Base-by-base conservation (phyloP, 1,140 invertebrate genomes). In the Hylyphantes graminicola region DNA sequence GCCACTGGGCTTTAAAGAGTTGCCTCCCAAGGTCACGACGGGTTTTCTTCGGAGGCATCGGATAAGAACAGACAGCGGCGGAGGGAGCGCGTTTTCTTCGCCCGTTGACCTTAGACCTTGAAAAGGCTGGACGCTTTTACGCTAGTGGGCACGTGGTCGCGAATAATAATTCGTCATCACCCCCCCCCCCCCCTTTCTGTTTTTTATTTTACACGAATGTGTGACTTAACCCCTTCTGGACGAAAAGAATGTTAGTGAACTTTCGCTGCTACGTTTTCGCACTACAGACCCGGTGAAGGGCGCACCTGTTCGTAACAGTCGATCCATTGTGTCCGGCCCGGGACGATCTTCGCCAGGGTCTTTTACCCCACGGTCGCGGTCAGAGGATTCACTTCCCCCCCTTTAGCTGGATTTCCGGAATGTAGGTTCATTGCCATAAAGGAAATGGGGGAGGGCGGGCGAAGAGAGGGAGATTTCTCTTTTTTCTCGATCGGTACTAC, bases 91-190 rank as follows among this genome's bases (percentile, higher is more conserved):
- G 54, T 70, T 70, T 17, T n/a, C 54, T 70, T 70, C 68, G 68
- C 68, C 68, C 68, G 54, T 70, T 70, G 68, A 70, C 68, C 68
- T 70, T 70, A 70, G 68, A 70, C 68, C 68, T 70, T 70, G 68
- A 70, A 70, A 70, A 70, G 68, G 68, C 50, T 70, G 51, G 68
- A 70, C 35, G 35, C 50, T 70, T 70, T 70, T 70, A 70, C 68
- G 68, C 68, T 70, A 70, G 35, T 19, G 35, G 68, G 54, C 68
- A 53, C 68, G 68, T 70, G 68, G 54, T 70, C 54, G 35, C 54
- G 68, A 70, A 70, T 70, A 70, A 53, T 53, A 70, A 70, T 51
- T 70, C 54, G 51, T 54, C 12, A 48, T 51, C 50, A 70, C 53
- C 54, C 68, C 54, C 21, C 48, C 21, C 48, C 50, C 19, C 48